Evolutionary conservation across 2,888 invertebrate genomes (phyloP).

Genomic region (Papilio elwesi): DNA sequence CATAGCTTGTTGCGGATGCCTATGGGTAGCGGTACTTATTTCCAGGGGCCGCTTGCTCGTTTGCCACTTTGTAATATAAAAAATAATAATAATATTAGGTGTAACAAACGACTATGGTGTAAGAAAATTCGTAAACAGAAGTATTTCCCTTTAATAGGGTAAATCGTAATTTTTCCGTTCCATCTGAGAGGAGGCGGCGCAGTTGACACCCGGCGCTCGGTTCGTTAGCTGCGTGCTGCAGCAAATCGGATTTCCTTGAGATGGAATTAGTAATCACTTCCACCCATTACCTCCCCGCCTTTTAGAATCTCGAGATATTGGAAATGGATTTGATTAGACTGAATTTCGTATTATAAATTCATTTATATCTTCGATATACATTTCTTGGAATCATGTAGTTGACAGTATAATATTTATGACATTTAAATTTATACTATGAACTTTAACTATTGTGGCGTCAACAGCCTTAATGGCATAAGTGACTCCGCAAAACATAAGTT

Average conservation of each 20-base stretch:
- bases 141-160: constrained; percentile 40
- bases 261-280: constrained; percentile 74
- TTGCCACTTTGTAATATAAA: too few relatives aligned
- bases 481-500: too few relatives aligned
- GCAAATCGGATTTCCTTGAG: constrained; percentile 63
- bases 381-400: neutral
- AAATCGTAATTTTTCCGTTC: constrained; percentile 56
- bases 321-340: constrained; percentile 34
- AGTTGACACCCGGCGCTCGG: constrained; percentile 60
- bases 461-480: too few relatives aligned
- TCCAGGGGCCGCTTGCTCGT: too few relatives aligned
- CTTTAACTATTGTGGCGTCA: too few relatives aligned
- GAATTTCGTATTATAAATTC: constrained; percentile 5
- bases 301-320: constrained; percentile 25
- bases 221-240: constrained; percentile 66
- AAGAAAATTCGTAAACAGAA: constrained; percentile 4
- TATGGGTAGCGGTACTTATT: too few relatives aligned
- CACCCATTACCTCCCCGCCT: constrained; percentile 35
- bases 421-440: too few relatives aligned
- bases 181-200: constrained; percentile 59
- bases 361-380: constrained; percentile 8
- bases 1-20: too few relatives aligned
- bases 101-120: too few relatives aligned
- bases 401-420: neutral
- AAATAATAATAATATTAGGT: too few relatives aligned